These are phyloP conservation scores for Latrodectus geometricus DNA, from an alignment of 1,140 invertebrate genomes.

Conservation along the genomic window DNA sequence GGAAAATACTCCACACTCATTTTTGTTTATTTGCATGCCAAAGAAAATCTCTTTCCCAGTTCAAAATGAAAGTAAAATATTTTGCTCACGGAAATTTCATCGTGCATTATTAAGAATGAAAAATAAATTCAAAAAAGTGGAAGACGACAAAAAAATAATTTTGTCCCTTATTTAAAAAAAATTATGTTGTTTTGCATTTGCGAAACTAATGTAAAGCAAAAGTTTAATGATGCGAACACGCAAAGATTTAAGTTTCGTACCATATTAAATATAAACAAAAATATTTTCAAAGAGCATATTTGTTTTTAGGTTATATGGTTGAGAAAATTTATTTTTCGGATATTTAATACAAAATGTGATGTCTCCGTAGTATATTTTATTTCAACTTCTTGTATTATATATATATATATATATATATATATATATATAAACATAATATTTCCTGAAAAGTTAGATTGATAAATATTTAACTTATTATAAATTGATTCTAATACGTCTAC, in stretches of 20 bases:
- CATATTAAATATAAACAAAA: conserved; percentile 26
- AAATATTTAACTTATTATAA: no score
- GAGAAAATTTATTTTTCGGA: no score
- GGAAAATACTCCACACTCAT: conserved; percentile 15
- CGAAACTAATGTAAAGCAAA: conserved; percentile 18
- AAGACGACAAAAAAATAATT: conserved; percentile 6
- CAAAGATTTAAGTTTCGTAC: conserved; percentile 27
- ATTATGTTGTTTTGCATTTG: conserved; percentile 19
- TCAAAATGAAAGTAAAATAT: conserved; percentile 37
- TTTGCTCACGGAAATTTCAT: conserved; percentile 28
- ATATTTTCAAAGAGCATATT: conserved; percentile 16
- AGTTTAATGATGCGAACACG: conserved; percentile 39
- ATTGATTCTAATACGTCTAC: no score
- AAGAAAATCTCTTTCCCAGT: conserved; percentile 26
- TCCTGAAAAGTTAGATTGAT: no score
- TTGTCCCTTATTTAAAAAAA: not conserved
- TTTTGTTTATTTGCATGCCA: conserved; percentile 34
- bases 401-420: no score
- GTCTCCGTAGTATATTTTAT: no score
- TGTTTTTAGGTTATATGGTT: not conserved
- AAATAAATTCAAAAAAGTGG: conserved; percentile 8
- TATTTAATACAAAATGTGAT: no score
- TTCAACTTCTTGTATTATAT: no score
- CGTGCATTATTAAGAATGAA: conserved; percentile 7
- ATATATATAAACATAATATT: no score